Conservation (phyloP, 2,113 vertebrate species). For the Laticauda laticaudata region DNA sequence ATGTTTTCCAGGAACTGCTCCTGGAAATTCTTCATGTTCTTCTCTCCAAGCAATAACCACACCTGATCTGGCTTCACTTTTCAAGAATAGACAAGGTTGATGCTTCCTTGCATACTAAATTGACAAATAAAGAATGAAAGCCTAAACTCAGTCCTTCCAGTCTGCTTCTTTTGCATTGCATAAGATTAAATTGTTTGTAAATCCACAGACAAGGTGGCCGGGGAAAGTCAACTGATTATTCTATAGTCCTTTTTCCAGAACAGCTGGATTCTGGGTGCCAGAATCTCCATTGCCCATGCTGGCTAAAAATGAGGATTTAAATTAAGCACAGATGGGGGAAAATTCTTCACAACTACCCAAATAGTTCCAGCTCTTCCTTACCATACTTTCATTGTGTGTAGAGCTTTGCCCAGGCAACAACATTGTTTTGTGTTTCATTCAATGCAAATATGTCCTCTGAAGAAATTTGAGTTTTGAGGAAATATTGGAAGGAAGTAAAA, state of each 20-base stretch:
- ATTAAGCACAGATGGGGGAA: not conserved
- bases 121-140: not conserved
- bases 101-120: not conserved
- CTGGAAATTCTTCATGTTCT: not conserved
- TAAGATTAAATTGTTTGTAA: slow-evolving; percentile 9
- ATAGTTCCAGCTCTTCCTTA: not conserved
- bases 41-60: not conserved
- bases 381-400: not conserved
- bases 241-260: not conserved
- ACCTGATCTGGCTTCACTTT: not conserved
- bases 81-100: not conserved
- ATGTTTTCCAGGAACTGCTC: not conserved
- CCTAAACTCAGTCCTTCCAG: slow-evolving; percentile 1
- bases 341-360: not conserved
- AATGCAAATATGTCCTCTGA: not conserved
- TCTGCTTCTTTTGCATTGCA: not conserved
- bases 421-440: not conserved
- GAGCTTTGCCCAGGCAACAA: not conserved
- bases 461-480: not conserved
- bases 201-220: not conserved
- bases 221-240: not conserved
- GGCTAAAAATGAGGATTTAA: not conserved
- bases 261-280: not conserved
- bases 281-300: not conserved
- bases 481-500: not conserved